Evolutionary conservation across 2,888 invertebrate species (phyloP).

Genomic region (Seira ritae): DNA sequence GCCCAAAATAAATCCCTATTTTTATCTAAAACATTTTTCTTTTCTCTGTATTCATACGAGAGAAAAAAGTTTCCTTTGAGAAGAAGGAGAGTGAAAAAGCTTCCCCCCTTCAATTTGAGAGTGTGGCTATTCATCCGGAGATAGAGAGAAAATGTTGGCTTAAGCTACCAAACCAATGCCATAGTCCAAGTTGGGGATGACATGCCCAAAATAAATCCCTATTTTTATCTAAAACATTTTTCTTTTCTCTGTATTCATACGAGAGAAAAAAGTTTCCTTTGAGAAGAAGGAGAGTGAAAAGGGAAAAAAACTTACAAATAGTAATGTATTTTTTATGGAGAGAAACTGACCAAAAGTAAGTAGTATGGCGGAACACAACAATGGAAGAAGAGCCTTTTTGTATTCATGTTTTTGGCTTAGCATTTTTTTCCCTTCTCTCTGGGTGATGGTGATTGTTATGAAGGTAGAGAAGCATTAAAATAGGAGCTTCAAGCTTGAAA

Average conservation of each 20-base stretch:
- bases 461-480: neutral
- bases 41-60: slow-evolving; percentile 54
- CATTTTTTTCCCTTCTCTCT: neutral
- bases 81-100: too few species aligned
- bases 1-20: too few species aligned
- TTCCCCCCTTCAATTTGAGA: neutral
- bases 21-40: slow-evolving; percentile 17
- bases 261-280: neutral
- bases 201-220: too few species aligned
- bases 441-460: neutral
- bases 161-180: neutral
- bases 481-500: neutral
- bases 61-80: neutral
- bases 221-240: too few species aligned
- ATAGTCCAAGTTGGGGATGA: neutral
- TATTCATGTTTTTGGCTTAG: neutral
- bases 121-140: neutral
- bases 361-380: neutral
- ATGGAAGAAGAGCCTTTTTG: neutral
- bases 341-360: neutral
- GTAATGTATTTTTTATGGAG: neutral
- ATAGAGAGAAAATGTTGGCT: neutral
- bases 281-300: too few species aligned
- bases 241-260: slow-evolving; percentile 45
- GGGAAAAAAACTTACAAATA: neutral